Base-by-base conservation (phyloP, 1,140 invertebrate species). In the Drosophila eugracilis region DNA sequence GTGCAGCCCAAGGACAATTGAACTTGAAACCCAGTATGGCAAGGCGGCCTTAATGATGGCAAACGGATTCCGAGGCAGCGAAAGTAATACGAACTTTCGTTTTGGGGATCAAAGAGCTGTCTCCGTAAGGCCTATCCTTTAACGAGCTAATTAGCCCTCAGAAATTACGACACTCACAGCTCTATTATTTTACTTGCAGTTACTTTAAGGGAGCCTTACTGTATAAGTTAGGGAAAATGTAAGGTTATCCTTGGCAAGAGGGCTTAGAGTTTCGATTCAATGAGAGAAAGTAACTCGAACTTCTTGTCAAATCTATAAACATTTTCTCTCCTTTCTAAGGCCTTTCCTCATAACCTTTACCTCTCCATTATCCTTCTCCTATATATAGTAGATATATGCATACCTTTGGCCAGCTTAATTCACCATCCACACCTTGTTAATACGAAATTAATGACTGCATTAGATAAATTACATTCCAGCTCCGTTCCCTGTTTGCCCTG, bases 401-500 rank as follows among this genome's bases (percentile, higher is more conserved):
- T 48, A 24, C 36, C 54, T 37, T 37, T 26, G 32, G 48, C 48
- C 19, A 47, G 41, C 5, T 63, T 54, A 80, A 72, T 80, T 75
- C 70, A 55, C 59, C 47, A 72, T 84, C 75, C 79, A 79, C 79
- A 84, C 79, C 79, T 84, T 79, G 79, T 84, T 84, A 84, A 84
- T 85, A 84, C 75, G 72, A 84, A 85, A 84, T 84, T 84, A 84
- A 84, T 84, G 80, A 84, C 80, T 84, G 80, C 80, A 84, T 84
- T 84, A 84, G 80, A 84, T 85, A 84, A 76, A 84, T 84, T 84
- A 84, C 75, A 70, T 79, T 62, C 49, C 48, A 63, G 63, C 41
- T 58, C 42, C 41, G 36, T 49, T 55, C 21, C 57, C n/a, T n/a
- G 42, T 14, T 45, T 22, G 19, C 1, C 10, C 66, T 39, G 69